Evolutionary conservation across 2,888 invertebrate genomes (phyloP).

Genomic region (Drosophila eohydei): DNA sequence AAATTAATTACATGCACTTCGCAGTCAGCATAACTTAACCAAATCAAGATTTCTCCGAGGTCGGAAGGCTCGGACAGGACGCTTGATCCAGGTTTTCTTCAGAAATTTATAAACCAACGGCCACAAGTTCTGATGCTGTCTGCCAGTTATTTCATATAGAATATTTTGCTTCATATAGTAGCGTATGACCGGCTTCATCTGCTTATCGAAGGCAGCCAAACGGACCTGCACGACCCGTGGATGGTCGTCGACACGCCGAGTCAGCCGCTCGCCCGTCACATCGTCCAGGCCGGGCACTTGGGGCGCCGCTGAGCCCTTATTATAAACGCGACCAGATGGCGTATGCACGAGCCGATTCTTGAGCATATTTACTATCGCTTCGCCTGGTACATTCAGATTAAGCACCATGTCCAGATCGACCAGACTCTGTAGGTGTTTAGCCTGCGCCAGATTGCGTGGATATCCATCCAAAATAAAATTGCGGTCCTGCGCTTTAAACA

Average conservation of each 20-base stretch:
- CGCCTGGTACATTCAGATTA: conserved; percentile 27
- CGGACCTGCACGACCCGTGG: conserved; percentile 28
- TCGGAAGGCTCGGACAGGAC: background rate
- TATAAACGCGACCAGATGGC: conserved; percentile 50
- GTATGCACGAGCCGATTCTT: conserved; percentile 35
- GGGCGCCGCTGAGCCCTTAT: conserved; percentile 25
- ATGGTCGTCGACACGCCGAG: conserved; percentile 39
- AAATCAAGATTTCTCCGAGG: conserved; percentile 2
- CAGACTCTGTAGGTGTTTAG: conserved; percentile 13
- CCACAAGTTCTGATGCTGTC: conserved; percentile 38
- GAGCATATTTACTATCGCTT: conserved; percentile 23
- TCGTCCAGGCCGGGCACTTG: conserved; percentile 31
- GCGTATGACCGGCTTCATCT: conserved; percentile 31
- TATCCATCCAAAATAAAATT: conserved; percentile 53
- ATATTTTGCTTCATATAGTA: conserved; percentile 28
- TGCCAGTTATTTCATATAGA: conserved; percentile 27
- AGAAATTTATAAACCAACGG: conserved; percentile 35
- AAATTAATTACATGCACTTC: background rate
- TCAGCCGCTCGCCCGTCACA: conserved; percentile 43
- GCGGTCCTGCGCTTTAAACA: background rate
- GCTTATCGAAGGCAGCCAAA: conserved; percentile 1
- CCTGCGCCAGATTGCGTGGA: conserved; percentile 45
- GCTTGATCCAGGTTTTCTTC: conserved; percentile 14
- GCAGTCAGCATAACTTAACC: background rate
- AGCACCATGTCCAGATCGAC: conserved; percentile 26